Evolutionary conservation across 30 jellyfish, hydroid and myxozoan genomes (phyloP), one percentile per base, ranked within the genome.

Genomic region (Hydractinia symbiolongicarpus): DNA sequence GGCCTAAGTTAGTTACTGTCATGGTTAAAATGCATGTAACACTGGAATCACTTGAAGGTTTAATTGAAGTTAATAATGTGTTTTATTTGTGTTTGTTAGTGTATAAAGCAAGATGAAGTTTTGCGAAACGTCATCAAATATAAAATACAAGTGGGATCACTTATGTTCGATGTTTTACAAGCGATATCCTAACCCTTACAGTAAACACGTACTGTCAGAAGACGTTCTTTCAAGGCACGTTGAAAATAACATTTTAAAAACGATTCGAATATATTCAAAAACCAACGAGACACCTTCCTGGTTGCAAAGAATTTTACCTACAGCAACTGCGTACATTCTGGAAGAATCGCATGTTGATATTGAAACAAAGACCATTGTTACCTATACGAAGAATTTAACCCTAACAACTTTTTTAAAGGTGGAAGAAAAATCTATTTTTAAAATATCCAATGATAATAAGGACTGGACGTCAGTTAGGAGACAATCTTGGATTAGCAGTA

Each of bases 101-200:
- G 44, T 1, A 11, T 58, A 11, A 53, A 9, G 76, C n/a, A 76
- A 52, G 10, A 77, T 77, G 85, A 77, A 60, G 15, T 77, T 7
- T 55, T 54, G 19, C 53, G 85, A 77, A 50, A 54, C 85, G 1
- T 21, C 40, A 55, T n/a, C 75, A 7, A 77, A 50, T 49, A 54
- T 77, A 30, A 55, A 77, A 19, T 83, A 79, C 54, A 44, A 52
- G 9, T 79, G 87, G 87, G 20, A 21, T 69, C 49, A 44, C 0
- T 50, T 79, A 55, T 49, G 69, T 40, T 53, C 62, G 66, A 67
- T 67, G 20, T 79, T 79, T 79, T 79, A 50, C 49, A 61, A 61
- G 11, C 54, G 87, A 79, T 79, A 79, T 79, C 87, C 87, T 4
- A 79, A 79, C 67, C 87, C 87, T 51, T 66, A 67, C 51, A 79